Conservation (phyloP, 2,797 vertebrate species). For the Oreochromis mossambicus region DNA sequence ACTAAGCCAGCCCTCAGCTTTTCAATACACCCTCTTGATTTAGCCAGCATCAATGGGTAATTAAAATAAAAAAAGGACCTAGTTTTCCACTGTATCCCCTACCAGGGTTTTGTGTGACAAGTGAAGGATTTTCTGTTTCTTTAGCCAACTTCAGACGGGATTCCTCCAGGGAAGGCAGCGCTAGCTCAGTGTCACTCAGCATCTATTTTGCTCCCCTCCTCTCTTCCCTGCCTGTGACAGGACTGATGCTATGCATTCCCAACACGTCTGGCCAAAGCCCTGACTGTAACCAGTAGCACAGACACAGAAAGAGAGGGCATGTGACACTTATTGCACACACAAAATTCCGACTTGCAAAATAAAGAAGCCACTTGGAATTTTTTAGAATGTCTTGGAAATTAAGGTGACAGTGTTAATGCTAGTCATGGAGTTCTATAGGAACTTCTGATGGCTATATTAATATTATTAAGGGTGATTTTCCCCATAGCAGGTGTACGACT, state of each 20-base stretch:
- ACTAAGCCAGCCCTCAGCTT: background rate
- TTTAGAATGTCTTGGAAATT: background rate
- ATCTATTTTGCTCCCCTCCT: background rate
- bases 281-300: slow-evolving; percentile 29
- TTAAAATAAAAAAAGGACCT: slow-evolving; percentile 30
- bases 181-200: slow-evolving; percentile 59
- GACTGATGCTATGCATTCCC: slow-evolving; percentile 39
- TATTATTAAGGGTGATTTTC: background rate
- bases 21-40: background rate
- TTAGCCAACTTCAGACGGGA: slow-evolving; percentile 25
- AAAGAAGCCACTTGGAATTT: background rate
- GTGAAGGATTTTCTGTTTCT: slow-evolving; percentile 1
- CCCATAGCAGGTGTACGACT: background rate
- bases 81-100: background rate
- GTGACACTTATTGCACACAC: slow-evolving; percentile 20
- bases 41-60: slow-evolving; percentile 2
- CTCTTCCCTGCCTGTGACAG: slow-evolving; percentile 27
- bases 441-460: background rate
- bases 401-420: background rate
- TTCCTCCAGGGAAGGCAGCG: slow-evolving; percentile 34
- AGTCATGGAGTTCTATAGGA: background rate
- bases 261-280: slow-evolving; percentile 29
- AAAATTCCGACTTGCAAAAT: background rate
- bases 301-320: slow-evolving; percentile 9
- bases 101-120: slow-evolving; percentile 5